phyloP scores from a whole-genome alignment of 2,797 vertebrate genomes.

The Trichosurus vulpecula region DNA sequence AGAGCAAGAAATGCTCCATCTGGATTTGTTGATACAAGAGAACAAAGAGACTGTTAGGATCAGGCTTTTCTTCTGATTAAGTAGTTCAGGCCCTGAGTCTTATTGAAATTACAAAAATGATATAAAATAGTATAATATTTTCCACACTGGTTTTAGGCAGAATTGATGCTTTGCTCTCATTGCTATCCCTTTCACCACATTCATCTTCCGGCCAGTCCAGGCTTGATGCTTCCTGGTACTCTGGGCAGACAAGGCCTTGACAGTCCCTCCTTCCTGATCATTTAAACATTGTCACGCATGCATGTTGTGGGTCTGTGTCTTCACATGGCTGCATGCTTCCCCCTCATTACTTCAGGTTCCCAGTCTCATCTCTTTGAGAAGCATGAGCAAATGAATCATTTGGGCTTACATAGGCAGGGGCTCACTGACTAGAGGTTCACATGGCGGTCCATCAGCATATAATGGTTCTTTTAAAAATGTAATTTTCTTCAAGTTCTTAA shows the following conservation, averaged over 20 bases:
- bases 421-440: background rate
- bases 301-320: background rate
- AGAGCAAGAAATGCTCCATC: too few species aligned
- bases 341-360: background rate
- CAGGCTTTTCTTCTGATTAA: too few species aligned
- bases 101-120: too few species aligned
- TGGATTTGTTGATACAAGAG: too few species aligned
- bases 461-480: conserved; percentile 10
- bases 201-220: background rate
- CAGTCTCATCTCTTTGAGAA: conserved; percentile 27
- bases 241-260: background rate
- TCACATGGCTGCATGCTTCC: background rate
- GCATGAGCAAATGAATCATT: conserved; percentile 4
- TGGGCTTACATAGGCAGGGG: background rate
- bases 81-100: too few species aligned
- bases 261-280: background rate
- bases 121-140: too few species aligned
- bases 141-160: background rate
- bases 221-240: background rate
- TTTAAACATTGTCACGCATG: background rate
- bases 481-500: conserved; percentile 48
- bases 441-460: conserved; percentile 16
- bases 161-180: background rate
- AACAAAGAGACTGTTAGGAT: too few species aligned
- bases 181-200: background rate